These are phyloP conservation scores for Heliconius congener DNA, from an alignment of 1,140 invertebrate species.

Conservation along the genomic window DNA sequence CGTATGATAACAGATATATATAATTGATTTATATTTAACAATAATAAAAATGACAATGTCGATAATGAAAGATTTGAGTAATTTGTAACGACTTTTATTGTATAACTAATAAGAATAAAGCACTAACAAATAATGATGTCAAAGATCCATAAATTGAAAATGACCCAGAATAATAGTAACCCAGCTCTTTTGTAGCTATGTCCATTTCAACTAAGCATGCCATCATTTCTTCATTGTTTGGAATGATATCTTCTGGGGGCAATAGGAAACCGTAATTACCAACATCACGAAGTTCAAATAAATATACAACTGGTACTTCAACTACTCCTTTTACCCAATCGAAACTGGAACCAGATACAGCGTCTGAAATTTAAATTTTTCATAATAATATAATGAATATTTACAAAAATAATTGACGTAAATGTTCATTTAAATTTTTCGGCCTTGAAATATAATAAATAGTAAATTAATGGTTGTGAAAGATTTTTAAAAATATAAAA, in stretches of 20 bases:
- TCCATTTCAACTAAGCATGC: conserved; percentile 82
- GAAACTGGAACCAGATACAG: conserved; percentile 80
- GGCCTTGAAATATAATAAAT: too few relatives aligned
- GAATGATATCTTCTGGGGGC: conserved; percentile 86
- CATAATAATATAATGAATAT: too few relatives aligned
- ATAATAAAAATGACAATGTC: background rate
- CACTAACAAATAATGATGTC: background rate
- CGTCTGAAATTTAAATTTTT: conserved; percentile 51
- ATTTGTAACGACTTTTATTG: background rate
- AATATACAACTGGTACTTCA: conserved; percentile 85
- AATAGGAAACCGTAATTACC: conserved; percentile 89
- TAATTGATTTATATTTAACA: background rate
- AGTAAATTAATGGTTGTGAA: too few relatives aligned
- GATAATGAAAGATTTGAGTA: background rate
- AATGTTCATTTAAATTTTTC: too few relatives aligned
- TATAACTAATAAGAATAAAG: background rate
- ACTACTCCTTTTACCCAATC: conserved; percentile 88
- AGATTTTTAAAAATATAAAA: too few relatives aligned
- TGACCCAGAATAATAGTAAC: conserved; percentile 45
- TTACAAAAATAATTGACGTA: too few relatives aligned
- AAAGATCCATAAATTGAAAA: background rate
- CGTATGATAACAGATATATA: background rate
- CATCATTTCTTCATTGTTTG: conserved; percentile 86
- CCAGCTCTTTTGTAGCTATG: conserved; percentile 48
- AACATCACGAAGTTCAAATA: conserved; percentile 86